phyloP scores from a whole-genome alignment of 2,797 vertebrate genomes.

The Sebastes jordani region DNA sequence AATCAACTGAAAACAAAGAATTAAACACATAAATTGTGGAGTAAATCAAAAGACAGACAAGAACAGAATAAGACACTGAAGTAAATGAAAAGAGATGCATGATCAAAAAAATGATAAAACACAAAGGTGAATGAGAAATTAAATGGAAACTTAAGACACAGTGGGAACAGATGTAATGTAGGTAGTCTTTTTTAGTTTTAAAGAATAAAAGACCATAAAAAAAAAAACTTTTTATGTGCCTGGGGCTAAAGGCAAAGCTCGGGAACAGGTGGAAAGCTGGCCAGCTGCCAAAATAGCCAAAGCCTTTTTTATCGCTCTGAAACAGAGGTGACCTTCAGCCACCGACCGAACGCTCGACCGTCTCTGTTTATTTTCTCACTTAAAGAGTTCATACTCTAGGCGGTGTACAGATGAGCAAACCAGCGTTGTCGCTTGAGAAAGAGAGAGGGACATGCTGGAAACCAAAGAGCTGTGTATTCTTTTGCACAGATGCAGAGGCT shows the following conservation, averaged over 20 bases:
- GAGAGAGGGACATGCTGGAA: slow-evolving; percentile 12
- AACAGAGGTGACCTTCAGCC: slow-evolving; percentile 72
- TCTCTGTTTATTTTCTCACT: slow-evolving; percentile 51
- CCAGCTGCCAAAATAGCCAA: slow-evolving; percentile 71
- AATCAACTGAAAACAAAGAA: slow-evolving; percentile 96
- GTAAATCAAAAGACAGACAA: slow-evolving; percentile 66
- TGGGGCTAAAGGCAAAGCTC: slow-evolving; percentile 20
- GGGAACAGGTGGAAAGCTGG: slow-evolving; percentile 59
- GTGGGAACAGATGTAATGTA: background rate
- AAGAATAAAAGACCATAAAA: background rate
- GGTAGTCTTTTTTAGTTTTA: slow-evolving; percentile 10
- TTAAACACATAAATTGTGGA: slow-evolving; percentile 80
- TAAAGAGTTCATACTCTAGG: slow-evolving; percentile 38
- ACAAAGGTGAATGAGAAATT: slow-evolving; percentile 12
- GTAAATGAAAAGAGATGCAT: slow-evolving; percentile 12
- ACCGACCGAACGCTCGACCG: slow-evolving; percentile 14
- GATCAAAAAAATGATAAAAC: background rate
- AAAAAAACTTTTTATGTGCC: slow-evolving; percentile 19
- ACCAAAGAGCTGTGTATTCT: slow-evolving; percentile 15
- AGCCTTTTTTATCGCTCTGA: slow-evolving; percentile 64
- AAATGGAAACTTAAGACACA: slow-evolving; percentile 32
- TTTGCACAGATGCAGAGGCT: slow-evolving; percentile 12
- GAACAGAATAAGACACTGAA: slow-evolving; percentile 44
- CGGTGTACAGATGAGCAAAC: slow-evolving; percentile 23
- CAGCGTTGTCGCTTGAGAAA: background rate